phyloP scores from a whole-genome alignment of 2,113 vertebrate genomes.

The Pituophis catenifer region DNA sequence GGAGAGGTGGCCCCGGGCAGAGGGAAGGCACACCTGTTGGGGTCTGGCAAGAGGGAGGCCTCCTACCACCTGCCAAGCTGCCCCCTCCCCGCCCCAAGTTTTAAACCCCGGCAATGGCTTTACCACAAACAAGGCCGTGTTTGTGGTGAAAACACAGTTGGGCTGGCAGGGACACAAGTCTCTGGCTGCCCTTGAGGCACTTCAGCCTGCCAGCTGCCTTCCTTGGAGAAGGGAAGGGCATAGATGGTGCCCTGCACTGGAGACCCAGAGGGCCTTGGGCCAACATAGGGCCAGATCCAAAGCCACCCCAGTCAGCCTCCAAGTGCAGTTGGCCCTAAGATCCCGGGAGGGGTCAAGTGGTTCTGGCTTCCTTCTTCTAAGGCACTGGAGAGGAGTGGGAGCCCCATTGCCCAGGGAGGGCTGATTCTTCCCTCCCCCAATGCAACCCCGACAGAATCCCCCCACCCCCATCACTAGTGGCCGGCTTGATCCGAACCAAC shows the following conservation, averaged over 20 bases:
- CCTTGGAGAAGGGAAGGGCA: not conserved
- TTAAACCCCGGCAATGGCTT: not conserved
- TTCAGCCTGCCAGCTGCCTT: not conserved
- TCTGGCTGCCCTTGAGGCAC: not conserved
- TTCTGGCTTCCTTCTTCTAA: not conserved
- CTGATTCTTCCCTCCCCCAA: not conserved
- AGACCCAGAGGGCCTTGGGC: not conserved
- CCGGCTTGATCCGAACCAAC: not conserved
- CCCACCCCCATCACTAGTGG: not conserved
- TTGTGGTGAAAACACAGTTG: not conserved
- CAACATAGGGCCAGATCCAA: not conserved
- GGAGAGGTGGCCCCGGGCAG: not conserved
- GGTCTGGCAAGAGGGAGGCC: not conserved
- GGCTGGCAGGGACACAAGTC: not conserved
- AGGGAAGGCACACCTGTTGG: not conserved
- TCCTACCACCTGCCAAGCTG: not conserved
- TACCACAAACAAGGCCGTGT: not conserved
- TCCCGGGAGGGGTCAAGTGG: not conserved
- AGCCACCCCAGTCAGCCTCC: not conserved
- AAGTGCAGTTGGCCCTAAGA: not conserved
- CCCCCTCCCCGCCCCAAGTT: not conserved
- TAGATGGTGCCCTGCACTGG: not conserved
- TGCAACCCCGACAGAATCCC: not conserved
- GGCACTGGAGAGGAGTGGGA: not conserved
- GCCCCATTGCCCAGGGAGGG: not conserved